phyloP scores from a whole-genome alignment of 1,140 invertebrate species.

The Meloidogyne floridensis region DNA sequence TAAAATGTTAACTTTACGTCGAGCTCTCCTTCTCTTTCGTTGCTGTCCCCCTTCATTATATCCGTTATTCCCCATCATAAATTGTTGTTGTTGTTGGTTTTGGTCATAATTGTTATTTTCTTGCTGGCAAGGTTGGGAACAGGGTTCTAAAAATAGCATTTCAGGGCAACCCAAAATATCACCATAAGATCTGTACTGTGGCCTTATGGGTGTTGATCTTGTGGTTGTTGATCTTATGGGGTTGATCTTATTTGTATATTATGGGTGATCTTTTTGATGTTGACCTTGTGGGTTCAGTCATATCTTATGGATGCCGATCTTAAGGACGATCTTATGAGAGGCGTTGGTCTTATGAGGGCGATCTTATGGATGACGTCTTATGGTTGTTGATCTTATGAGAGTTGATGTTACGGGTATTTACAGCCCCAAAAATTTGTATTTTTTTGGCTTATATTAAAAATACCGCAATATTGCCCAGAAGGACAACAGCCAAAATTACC shows the following conservation, averaged over 20 bases:
- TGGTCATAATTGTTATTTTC: not conserved
- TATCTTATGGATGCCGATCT: no score
- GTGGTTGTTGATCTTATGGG: no score
- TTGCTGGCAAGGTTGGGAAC: not conserved
- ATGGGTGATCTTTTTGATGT: no score
- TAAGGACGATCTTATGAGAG: no score
- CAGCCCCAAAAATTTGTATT: not conserved
- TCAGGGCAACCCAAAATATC: not conserved
- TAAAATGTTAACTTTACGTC: not conserved
- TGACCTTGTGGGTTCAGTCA: no score
- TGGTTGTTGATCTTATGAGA: not conserved
- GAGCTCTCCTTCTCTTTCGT: not conserved
- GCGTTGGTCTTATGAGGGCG: no score
- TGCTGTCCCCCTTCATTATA: not conserved
- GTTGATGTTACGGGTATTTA: not conserved
- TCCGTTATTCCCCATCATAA: not conserved
- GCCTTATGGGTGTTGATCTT: no score
- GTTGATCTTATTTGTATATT: no score
- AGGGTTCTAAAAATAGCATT: not conserved
- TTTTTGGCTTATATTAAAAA: conserved; percentile 2
- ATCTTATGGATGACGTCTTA: no score
- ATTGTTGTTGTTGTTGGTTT: not conserved
- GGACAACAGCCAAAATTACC: conserved; percentile 30
- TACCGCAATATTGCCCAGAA: conserved; percentile 9
- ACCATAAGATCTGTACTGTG: not conserved